A percentile compares a stretch with the other conserved stretches of the same genome.
Conservation (phyloP, 2,888 invertebrate genomes). For the Mylabris sibirica region DNA sequence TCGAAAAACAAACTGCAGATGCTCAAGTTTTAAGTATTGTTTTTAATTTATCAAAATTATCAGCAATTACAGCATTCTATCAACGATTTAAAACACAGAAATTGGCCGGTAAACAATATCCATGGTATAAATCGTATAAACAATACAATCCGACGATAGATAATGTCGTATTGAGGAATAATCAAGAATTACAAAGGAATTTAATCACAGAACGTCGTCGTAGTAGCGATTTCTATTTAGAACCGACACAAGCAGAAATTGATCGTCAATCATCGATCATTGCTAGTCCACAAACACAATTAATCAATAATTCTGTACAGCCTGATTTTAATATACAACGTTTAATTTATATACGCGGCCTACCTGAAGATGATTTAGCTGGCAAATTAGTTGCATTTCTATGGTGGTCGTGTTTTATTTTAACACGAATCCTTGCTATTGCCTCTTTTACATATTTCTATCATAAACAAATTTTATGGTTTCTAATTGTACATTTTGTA, state of each 20-base stretch:
- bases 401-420: slow-evolving; percentile 81
- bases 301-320: slow-evolving; percentile 35
- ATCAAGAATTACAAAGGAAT: slow-evolving; percentile 32
- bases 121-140: slow-evolving; percentile 68
- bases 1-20: slow-evolving; percentile 62
- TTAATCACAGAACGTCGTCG: slow-evolving; percentile 39
- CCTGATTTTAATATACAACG: slow-evolving; percentile 59
- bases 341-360: slow-evolving; percentile 64
- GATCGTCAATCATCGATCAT: slow-evolving; percentile 45
- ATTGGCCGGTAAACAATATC: slow-evolving; percentile 74
- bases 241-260: slow-evolving; percentile 40
- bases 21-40: slow-evolving; percentile 73
- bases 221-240: slow-evolving; percentile 56
- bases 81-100: slow-evolving; percentile 83
- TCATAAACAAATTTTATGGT: slow-evolving; percentile 67
- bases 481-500: slow-evolving; percentile 70
- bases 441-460: slow-evolving; percentile 75
- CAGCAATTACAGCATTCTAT: slow-evolving; percentile 74
- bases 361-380: slow-evolving; percentile 78
- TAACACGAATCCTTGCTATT: slow-evolving; percentile 75
- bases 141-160: slow-evolving; percentile 28
- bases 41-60: slow-evolving; percentile 73
- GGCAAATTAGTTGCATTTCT: slow-evolving; percentile 73
- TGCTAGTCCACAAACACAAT: slow-evolving; percentile 40
- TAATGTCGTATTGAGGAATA: slow-evolving; percentile 17